Evolutionary conservation across 2,888 invertebrate genomes (phyloP), one percentile per base, ranked within the genome.

Genomic region (Apocheima hispidaria): DNA sequence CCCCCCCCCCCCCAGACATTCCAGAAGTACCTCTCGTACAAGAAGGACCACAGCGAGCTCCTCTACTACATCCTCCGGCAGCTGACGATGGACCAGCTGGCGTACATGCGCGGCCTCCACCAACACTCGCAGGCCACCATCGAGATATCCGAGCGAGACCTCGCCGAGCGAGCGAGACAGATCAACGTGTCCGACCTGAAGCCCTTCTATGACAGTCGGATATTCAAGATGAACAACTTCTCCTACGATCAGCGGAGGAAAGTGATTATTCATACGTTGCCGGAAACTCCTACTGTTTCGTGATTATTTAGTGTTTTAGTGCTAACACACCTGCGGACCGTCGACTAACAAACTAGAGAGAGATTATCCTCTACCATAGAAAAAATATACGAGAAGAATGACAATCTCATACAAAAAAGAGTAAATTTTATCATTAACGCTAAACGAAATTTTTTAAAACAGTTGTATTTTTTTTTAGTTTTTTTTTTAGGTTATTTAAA

Each of bases 1-100:
- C 6, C 77, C 65, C 93, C 93, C 4, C 6, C 77, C 65, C 93
- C 93, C 4, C 93, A 98, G 97, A 96, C 96, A 73, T 99, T 99
- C 95, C 96, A 97, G 76, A 96, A 97, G 71, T 99, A 98, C 90
- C 92, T 99, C 46, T 93, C 97, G 0, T 99, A 96, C 94, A 98
- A 98, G 82, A 97, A 98, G 78, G 99, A 99, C 87, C 98, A 99
- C 93, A 97, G 98, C 76, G 99, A 99, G 83, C 93, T 99, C 21
- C 92, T 99, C 0, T 97, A 99, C 90, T 99, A 98, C 88, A 96
- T 99, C 70, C 94, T 99, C 53, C 96, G 98, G 20, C 99, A 99
- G 80, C 94, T 99, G 60, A 96, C 98, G 0, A 95, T 97, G 81
- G 99, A 99, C 86, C 98, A 98, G 80, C 90, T 98, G 59, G 95